A percentile compares a stretch with the other conserved stretches of the same genome.
Evolutionary conservation across 2,888 invertebrate genomes (phyloP).

Genomic region (Pseudanteris insignis): DNA sequence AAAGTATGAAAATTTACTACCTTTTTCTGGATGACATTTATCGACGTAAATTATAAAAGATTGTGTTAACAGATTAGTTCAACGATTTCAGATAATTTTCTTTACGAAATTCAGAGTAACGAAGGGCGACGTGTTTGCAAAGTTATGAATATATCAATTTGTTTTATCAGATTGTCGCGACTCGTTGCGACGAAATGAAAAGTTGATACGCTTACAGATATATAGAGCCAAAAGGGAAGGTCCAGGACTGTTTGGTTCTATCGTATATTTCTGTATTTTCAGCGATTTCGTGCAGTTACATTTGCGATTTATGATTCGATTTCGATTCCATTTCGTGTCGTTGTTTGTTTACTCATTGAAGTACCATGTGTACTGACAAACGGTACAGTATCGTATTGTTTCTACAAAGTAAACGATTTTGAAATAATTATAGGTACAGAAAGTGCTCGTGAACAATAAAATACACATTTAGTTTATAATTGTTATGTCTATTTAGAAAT

Average conservation of each 20-base stretch:
- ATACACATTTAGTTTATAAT: too few relatives aligned
- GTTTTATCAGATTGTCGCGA: slow-evolving; percentile 12
- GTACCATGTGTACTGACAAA: slow-evolving; percentile 13
- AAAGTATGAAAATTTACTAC: too few relatives aligned
- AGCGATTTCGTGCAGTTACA: slow-evolving; percentile 48
- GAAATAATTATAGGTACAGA: slow-evolving; percentile 5
- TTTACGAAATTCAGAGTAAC: too few relatives aligned
- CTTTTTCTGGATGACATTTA: too few relatives aligned
- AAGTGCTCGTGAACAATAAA: too few relatives aligned
- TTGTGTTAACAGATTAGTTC: too few relatives aligned
- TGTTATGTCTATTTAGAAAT: too few relatives aligned
- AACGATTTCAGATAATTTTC: too few relatives aligned
- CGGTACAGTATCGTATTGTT: not conserved
- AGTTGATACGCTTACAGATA: slow-evolving; percentile 12
- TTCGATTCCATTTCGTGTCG: slow-evolving; percentile 54
- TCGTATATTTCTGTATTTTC: slow-evolving; percentile 46
- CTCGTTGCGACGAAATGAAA: slow-evolving; percentile 15
- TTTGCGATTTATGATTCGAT: slow-evolving; percentile 55
- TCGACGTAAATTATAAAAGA: too few relatives aligned
- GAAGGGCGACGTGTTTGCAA: slow-evolving; percentile 1
- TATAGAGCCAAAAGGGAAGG: slow-evolving; percentile 9
- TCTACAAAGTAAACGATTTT: slow-evolving; percentile 5
- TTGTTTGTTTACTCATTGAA: slow-evolving; percentile 53
- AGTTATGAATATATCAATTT: slow-evolving; percentile 19
- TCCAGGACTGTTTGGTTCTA: slow-evolving; percentile 16